Evolutionary conservation across 2,797 vertebrate genomes (phyloP).

Genomic region (Scomberomorus guttatus): DNA sequence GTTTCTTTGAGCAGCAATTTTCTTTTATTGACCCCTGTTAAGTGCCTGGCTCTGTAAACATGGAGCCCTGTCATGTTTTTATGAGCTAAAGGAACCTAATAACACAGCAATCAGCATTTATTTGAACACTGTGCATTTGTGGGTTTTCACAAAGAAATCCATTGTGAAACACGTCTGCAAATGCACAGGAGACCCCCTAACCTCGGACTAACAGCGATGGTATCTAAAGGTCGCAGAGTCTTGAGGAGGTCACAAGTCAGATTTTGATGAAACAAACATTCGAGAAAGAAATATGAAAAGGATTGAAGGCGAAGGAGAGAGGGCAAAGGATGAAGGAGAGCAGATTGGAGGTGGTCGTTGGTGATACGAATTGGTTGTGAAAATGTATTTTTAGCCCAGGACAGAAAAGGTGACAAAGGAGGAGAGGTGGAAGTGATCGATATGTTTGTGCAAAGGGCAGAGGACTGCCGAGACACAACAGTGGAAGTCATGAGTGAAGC

Average conservation of each 20-base stretch:
- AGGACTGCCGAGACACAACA: conserved; percentile 72
- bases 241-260: conserved; percentile 11
- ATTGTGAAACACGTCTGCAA: conserved; percentile 1
- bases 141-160: conserved; percentile 45
- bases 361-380: conserved; percentile 60
- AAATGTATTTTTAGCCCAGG: conserved; percentile 80
- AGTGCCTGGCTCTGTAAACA: conserved; percentile 71
- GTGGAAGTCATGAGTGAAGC: conserved; percentile 75
- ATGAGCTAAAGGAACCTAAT: conserved; percentile 76
- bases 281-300: conserved; percentile 49
- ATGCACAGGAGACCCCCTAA: conserved; percentile 22
- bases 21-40: conserved; percentile 78
- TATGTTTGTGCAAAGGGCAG: conserved; percentile 84
- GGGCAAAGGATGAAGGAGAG: conserved; percentile 64
- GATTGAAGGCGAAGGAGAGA: conserved; percentile 41
- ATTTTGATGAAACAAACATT: conserved; percentile 50
- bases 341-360: conserved; percentile 46
- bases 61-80: conserved; percentile 69
- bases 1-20: conserved; percentile 70
- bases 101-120: conserved; percentile 77
- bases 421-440: conserved; percentile 79
- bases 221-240: conserved; percentile 30
- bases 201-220: not conserved
- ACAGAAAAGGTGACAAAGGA: conserved; percentile 76
- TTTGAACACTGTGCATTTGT: conserved; percentile 53